Percentiles rank a stretch among this genome's conserved stretches.
These are phyloP conservation scores for Heterodera schachtii DNA, from an alignment of 1,140 invertebrate genomes.

Conservation along the genomic window DNA sequence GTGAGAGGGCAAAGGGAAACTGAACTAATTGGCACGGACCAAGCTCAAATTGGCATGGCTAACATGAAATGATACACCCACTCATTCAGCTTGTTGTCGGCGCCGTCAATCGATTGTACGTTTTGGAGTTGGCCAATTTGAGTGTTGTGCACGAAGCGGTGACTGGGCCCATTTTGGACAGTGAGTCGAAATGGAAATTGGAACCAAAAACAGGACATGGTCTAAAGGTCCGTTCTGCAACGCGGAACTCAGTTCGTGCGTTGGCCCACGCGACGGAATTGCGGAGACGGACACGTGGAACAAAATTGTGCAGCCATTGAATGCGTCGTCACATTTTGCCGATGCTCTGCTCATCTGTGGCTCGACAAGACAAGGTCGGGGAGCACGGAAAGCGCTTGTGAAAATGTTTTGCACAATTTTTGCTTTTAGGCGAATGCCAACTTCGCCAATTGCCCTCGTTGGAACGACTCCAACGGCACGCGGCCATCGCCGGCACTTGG, in stretches of 20 bases:
- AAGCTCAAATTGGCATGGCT: background rate
- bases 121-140: constrained; percentile 81
- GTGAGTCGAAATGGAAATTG: background rate
- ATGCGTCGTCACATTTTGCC: constrained; percentile 67
- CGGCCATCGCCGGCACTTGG: constrained; percentile 19
- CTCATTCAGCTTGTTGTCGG: constrained; percentile 80
- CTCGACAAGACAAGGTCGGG: constrained; percentile 80
- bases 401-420: background rate
- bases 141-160: constrained; percentile 76
- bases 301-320: constrained; percentile 90
- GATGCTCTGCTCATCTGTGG: constrained; percentile 90
- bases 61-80: too few species aligned
- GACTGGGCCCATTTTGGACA: constrained; percentile 76
- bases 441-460: constrained; percentile 24
- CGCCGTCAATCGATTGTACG: constrained; percentile 88
- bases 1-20: background rate
- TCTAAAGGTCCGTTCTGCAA: constrained; percentile 54
- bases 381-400: background rate
- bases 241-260: constrained; percentile 50
- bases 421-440: constrained; percentile 27
- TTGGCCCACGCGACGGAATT: constrained; percentile 45
- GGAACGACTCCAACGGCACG: constrained; percentile 11
- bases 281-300: constrained; percentile 82
- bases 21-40: background rate
- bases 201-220: background rate